Evolutionary conservation across 2,888 invertebrate genomes (phyloP), one percentile per base, ranked within the genome.

Genomic region (Phengaris alcon): DNA sequence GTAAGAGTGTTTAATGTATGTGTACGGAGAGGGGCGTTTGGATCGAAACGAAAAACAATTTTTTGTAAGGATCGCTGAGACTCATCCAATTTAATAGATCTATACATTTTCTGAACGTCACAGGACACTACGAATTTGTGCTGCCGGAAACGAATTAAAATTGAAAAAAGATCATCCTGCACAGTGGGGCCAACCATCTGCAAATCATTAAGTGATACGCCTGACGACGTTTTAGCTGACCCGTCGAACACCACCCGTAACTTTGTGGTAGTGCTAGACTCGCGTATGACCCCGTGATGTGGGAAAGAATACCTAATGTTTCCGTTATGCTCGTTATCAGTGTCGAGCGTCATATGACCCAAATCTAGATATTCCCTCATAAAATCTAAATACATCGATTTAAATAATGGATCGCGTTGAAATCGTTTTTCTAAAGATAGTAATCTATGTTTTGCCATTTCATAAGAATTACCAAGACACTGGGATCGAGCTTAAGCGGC

Each of bases 271-370:
- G 77, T 75, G 35, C 78, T 78, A 6, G 74, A 46, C 9, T 78
- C 74, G 0, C 77, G 72, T 0, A 81, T 54, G 0, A 81, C 80
- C 1, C 78, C 77, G 35, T 81, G 81, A 78, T 81, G 81, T 8
- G 81, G 79, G 13, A 82, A 13, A 68, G 76, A 81, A 69, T 78
- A 78, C 6, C 69, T 59, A 2, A 52, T 13, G 4, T 48, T 68
- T 51, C 76, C 79, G 10, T 22, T 10, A n/a, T 48, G 52, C 10
- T 22, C 52, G 52, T 52, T 35, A 22, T 76, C 4, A 9, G 46
- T 59, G 10, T 74, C 74, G 75, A 72, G 68, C 8, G 72, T 74
- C 74, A 78, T 74, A 54, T 79, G 79, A 52, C 79, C 78, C 59
- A 79, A 70, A 3, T 57, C 8, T 22, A 75, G 68, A 57, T 79